These are phyloP conservation scores for Gasteruption jaculator DNA, from an alignment of 2,888 invertebrate species.

Conservation along the genomic window DNA sequence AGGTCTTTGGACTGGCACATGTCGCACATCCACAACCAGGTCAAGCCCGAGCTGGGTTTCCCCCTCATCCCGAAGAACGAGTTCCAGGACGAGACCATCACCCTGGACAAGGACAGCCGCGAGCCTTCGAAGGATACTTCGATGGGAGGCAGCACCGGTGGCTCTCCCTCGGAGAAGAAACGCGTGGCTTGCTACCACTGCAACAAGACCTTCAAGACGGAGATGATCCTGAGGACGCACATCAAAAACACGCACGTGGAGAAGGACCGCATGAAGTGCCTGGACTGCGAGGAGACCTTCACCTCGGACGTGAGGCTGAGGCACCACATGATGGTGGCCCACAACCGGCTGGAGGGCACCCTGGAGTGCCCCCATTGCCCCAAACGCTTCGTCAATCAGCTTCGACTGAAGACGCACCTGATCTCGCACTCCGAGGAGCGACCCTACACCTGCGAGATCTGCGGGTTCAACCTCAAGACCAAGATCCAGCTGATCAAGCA, in stretches of 20 bases:
- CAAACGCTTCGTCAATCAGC: slow-evolving; percentile 47
- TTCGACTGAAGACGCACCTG: slow-evolving; percentile 47
- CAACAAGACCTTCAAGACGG: slow-evolving; percentile 47
- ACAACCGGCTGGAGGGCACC: slow-evolving; percentile 45
- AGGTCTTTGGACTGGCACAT: slow-evolving; percentile 48
- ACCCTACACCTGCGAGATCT: slow-evolving; percentile 44
- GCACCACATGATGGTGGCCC: slow-evolving; percentile 48
- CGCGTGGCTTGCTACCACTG: slow-evolving; percentile 44
- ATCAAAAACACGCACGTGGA: slow-evolving; percentile 47
- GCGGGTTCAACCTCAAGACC: slow-evolving; percentile 47
- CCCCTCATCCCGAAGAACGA: slow-evolving; percentile 32
- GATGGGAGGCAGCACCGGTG: slow-evolving; percentile 23
- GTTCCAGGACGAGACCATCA: too few species aligned
- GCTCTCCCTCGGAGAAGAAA: slow-evolving; percentile 32
- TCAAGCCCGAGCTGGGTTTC: too few species aligned
- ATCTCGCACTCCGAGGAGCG: slow-evolving; percentile 49
- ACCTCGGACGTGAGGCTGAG: slow-evolving; percentile 45
- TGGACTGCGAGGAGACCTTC: slow-evolving; percentile 42
- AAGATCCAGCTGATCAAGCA: slow-evolving; percentile 48
- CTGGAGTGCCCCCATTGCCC: slow-evolving; percentile 46
- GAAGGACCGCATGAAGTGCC: slow-evolving; percentile 46
- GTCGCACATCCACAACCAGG: slow-evolving; percentile 46
- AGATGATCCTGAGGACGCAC: slow-evolving; percentile 48
- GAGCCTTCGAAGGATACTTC: too few species aligned
- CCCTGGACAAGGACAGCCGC: too few species aligned